Base-by-base conservation (phyloP, 2,797 vertebrate species). In the Caiman crocodilus region DNA sequence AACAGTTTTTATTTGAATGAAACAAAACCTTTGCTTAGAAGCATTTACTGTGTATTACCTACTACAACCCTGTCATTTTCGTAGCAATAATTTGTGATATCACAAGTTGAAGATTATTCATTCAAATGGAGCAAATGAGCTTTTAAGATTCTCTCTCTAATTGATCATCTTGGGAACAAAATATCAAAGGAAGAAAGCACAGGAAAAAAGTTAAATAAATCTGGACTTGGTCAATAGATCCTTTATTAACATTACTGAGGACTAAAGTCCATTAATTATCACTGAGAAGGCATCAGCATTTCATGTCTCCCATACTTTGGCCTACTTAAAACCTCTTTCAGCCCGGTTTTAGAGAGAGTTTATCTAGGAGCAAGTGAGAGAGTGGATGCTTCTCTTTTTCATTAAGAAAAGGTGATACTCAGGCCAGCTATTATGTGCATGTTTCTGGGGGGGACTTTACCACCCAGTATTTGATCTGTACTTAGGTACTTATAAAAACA, bases 1-100 rank as follows among this genome's bases (percentile, higher is more conserved):
- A 94, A 94, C 94, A 69, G 89, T 61, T 83, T 90, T 89, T 35
- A 89, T 93, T 96, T 92, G 65, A 85, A 96, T 89, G 28, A 94
- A 90, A 94, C 28, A 86, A 58, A 82, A 63, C 74, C 25, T 90
- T 94, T 94, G 90, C 94, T 95, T 94, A 74, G 81, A 78, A 86
- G 28, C 59, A 93, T 92, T 94, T 89, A 61, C 16, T 76, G 26
- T 9, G 84, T 92, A 58, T 87, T 89, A 94, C 92, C 91, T 90
- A 84, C 3, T 14, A 71, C 0, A 26, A 63, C 7, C 10, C 92
- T 95, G 69, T 74, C 0, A 88, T 86, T 93, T 93, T 89, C 87
- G 71, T 28, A 88, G 75, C 30, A 94, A 79, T 89, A 82, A 90
- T 92, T 89, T 85, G 18, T 78, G 74, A 79, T 90, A 84, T 65